phyloP scores from a whole-genome alignment of 2,888 invertebrate species.

The Lasius fuliginosus region DNA sequence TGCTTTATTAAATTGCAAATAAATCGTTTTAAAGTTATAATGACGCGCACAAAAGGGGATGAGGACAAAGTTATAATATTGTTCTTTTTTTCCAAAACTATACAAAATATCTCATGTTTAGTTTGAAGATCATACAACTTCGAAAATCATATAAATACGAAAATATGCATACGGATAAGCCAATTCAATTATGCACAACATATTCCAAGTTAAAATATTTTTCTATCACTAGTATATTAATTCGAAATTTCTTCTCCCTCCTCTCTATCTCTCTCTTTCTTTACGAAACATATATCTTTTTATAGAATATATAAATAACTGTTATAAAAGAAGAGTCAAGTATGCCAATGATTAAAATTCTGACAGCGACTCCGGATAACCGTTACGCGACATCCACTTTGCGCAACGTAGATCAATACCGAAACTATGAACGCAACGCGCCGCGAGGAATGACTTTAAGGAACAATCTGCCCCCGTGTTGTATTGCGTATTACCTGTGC shows the following conservation, averaged over 20 bases:
- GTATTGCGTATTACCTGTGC: slow-evolving; percentile 42
- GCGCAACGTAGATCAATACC: slow-evolving; percentile 50
- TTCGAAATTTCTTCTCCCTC: too few species aligned
- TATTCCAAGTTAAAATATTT: background rate
- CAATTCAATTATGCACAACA: background rate
- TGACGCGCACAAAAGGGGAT: background rate
- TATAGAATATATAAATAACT: background rate
- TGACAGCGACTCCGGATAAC: background rate
- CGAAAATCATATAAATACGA: background rate
- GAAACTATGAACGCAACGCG: slow-evolving; percentile 40
- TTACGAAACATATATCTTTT: background rate
- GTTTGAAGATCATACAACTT: background rate
- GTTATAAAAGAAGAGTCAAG: background rate
- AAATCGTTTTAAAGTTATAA: background rate
- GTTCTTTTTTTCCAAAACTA: background rate
- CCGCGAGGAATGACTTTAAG: slow-evolving; percentile 39
- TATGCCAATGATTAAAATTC: slow-evolving; percentile 36
- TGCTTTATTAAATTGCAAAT: background rate
- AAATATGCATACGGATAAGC: background rate
- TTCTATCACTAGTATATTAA: background rate
- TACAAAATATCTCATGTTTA: background rate
- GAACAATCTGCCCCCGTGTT: slow-evolving; percentile 56
- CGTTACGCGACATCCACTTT: slow-evolving; percentile 43
- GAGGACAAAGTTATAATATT: background rate
- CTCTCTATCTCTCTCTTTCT: too few species aligned